These are phyloP conservation scores for Drosophila oshimai DNA, from an alignment of 1,140 invertebrate species.

Conservation along the genomic window DNA sequence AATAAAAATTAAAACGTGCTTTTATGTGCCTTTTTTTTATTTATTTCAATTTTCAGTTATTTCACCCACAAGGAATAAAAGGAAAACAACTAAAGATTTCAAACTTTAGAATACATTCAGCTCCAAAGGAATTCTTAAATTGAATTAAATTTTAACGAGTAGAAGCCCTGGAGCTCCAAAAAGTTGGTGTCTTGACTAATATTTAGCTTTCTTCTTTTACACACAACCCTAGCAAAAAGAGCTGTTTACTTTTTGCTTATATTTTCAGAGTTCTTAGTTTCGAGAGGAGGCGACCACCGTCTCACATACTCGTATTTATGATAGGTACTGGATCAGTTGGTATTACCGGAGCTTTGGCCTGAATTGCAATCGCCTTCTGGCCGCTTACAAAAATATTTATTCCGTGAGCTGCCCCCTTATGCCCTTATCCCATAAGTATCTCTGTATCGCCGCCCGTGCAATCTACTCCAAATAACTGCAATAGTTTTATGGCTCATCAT, in stretches of 20 bases:
- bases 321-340: slow-evolving; percentile 18
- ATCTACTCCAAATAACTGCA: slow-evolving; percentile 55
- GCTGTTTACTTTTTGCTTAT: neutral
- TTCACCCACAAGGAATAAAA: too few species aligned
- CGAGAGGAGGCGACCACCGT: neutral
- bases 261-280: neutral
- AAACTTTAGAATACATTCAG: too few species aligned
- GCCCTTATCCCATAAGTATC: slow-evolving; percentile 20
- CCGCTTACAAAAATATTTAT: slow-evolving; percentile 14
- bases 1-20: too few species aligned
- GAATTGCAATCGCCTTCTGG: slow-evolving; percentile 2
- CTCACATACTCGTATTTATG: slow-evolving; percentile 4
- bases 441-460: slow-evolving; percentile 11
- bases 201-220: too few species aligned
- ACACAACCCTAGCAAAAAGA: too few species aligned
- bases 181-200: too few species aligned
- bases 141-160: too few species aligned
- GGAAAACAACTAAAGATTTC: too few species aligned
- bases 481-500: slow-evolving; percentile 66
- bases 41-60: too few species aligned
- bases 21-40: too few species aligned
- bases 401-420: neutral
- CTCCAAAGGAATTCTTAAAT: too few species aligned
- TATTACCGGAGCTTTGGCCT: neutral
- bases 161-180: too few species aligned